Evolutionary conservation across 2,888 invertebrate genomes (phyloP), one percentile per base, ranked within the genome.

Genomic region (Erannis defoliaria): DNA sequence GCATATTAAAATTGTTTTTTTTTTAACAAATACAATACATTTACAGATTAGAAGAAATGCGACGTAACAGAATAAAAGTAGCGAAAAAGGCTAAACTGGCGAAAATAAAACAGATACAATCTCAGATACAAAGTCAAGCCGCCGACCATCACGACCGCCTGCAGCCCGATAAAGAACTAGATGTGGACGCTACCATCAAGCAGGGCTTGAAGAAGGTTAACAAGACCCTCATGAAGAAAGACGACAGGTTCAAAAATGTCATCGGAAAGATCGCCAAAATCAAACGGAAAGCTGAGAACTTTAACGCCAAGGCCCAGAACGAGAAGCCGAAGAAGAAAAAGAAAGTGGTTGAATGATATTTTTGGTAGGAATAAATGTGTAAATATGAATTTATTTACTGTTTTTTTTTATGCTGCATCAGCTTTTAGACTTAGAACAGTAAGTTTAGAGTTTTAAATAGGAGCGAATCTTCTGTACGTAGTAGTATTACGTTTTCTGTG

Each of bases 211-310:
- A 85, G 71, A 88, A 85, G 76, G 85, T 92, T 0, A 93, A 92
- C 54, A 93, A 84, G 60, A 81, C 71, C 2, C 66, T 93, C 0
- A 93, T 93, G 93, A 93, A 91, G 65, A 91, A 86, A 69, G 93
- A 93, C 40, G 86, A 88, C 1, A 75, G 93, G 26, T 93, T 93
- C 38, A 93, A 91, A 66, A 81, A 89, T 63, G 89, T 93, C 2
- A 92, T 93, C 0, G 92, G 90, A 1, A 93, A 93, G 68, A 83
- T 93, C 1, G 82, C 74, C 0, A 91, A 87, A 58, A 93, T 93
- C 14, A 93, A 90, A 67, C 71, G 88, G 29, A 93, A 93, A 77
- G 87, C 93, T 0, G 90, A 89, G 5, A 84, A 77, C 60, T 74
- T 75, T 1, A 77, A 84, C 64, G 61, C 54, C 4, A 73, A 68